Conservation (phyloP, 2,888 invertebrate species). For the Ryuthela nishihirai region DNA sequence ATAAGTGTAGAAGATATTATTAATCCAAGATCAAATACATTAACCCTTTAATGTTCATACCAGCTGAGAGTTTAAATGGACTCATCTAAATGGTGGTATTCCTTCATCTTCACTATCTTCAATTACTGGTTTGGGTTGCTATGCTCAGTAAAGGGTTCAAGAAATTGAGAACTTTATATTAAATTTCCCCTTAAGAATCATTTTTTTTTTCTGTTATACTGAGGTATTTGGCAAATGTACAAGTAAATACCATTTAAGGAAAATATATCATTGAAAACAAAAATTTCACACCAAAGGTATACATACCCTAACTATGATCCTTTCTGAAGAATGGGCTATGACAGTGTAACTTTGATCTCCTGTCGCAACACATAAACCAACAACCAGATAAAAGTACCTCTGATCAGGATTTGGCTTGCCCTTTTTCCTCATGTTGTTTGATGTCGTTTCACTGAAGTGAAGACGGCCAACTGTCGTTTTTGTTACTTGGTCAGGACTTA, state of each 20-base stretch:
- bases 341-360: slow-evolving; percentile 73
- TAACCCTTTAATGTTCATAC: too few species aligned
- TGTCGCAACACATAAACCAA: slow-evolving; percentile 85
- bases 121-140: too few species aligned
- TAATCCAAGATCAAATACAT: too few species aligned
- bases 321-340: slow-evolving; percentile 85
- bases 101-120: too few species aligned
- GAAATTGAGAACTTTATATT: too few species aligned
- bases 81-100: too few species aligned
- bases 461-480: slow-evolving; percentile 93
- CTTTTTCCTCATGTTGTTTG: slow-evolving; percentile 98
- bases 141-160: too few species aligned
- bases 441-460: slow-evolving; percentile 97
- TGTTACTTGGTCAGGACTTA: slow-evolving; percentile 79
- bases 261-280: background rate
- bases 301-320: slow-evolving; percentile 91
- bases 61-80: too few species aligned
- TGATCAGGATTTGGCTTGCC: slow-evolving; percentile 99
- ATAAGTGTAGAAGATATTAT: too few species aligned
- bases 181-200: too few species aligned
- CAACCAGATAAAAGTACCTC: slow-evolving; percentile 92
- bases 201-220: too few species aligned
- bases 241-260: background rate
- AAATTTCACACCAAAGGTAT: slow-evolving; percentile 1
- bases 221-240: too few species aligned